Evolutionary conservation across 2,797 vertebrate species (phyloP).

Genomic region (Enteromius paludinosus): DNA sequence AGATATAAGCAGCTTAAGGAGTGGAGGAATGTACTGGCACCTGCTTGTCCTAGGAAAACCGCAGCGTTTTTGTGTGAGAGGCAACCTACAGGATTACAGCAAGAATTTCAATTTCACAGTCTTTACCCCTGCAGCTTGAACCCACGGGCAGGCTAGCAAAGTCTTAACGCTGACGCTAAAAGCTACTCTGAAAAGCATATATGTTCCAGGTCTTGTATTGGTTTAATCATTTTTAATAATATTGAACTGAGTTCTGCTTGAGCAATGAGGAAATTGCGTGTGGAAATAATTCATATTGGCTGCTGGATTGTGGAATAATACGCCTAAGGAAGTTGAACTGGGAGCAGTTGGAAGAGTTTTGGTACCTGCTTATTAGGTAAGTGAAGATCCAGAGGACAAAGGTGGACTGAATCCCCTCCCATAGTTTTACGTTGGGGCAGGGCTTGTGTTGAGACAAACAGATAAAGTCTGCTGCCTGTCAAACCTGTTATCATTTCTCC

Average conservation of each 20-base stretch:
- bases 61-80: constrained; percentile 23
- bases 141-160: constrained; percentile 1
- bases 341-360: not conserved
- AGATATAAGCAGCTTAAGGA: constrained; percentile 52
- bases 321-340: not conserved
- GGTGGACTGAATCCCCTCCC: constrained; percentile 29
- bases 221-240: constrained; percentile 1
- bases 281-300: not conserved
- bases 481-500: constrained; percentile 41
- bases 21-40: constrained; percentile 50
- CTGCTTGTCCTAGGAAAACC: constrained; percentile 25
- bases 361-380: constrained; percentile 26
- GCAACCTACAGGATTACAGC: constrained; percentile 28
- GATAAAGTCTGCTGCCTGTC: constrained; percentile 18
- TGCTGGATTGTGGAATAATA: not conserved
- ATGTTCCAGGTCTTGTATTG: not conserved
- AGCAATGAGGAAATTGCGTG: not conserved
- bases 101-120: constrained; percentile 46
- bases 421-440: not conserved
- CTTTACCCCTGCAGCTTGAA: constrained; percentile 27
- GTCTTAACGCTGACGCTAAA: not conserved
- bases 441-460: constrained; percentile 9
- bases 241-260: not conserved
- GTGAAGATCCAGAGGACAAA: constrained; percentile 28
- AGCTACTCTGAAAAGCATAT: not conserved